These are phyloP conservation scores for Carassius auratus DNA, from an alignment of 2,113 vertebrate genomes.

Conservation along the genomic window DNA sequence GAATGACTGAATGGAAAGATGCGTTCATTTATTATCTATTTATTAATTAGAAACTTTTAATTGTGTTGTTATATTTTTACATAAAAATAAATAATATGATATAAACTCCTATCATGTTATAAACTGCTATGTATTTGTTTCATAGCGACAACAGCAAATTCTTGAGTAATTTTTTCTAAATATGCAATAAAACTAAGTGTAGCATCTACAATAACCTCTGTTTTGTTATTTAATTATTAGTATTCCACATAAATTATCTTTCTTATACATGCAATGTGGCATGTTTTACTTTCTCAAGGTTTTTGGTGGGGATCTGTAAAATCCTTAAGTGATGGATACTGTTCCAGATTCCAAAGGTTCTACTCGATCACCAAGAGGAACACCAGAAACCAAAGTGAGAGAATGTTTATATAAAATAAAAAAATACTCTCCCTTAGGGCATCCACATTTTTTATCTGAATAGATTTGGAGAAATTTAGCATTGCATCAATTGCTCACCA, in stretches of 20 bases:
- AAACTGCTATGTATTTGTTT: neutral
- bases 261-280: neutral
- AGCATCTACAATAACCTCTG: neutral
- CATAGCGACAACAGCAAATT: neutral
- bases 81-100: neutral
- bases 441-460: neutral
- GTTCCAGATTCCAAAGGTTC: slow-evolving; percentile 39
- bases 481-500: neutral
- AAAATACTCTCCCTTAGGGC: too few relatives aligned
- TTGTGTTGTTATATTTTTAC: too few relatives aligned
- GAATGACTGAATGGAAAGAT: neutral
- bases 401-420: neutral
- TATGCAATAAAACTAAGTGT: neutral
- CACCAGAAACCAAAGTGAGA: slow-evolving; percentile 57
- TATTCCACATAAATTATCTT: neutral
- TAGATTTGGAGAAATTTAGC: neutral
- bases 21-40: neutral
- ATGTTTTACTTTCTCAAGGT: neutral
- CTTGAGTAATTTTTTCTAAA: neutral
- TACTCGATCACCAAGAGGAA: slow-evolving; percentile 38
- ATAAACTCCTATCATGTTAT: neutral
- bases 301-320: neutral
- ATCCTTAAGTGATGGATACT: slow-evolving; percentile 53
- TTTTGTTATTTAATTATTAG: neutral
- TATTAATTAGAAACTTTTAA: neutral